Conservation (phyloP, 2,888 invertebrate species). For the Charanyca ferruginea region DNA sequence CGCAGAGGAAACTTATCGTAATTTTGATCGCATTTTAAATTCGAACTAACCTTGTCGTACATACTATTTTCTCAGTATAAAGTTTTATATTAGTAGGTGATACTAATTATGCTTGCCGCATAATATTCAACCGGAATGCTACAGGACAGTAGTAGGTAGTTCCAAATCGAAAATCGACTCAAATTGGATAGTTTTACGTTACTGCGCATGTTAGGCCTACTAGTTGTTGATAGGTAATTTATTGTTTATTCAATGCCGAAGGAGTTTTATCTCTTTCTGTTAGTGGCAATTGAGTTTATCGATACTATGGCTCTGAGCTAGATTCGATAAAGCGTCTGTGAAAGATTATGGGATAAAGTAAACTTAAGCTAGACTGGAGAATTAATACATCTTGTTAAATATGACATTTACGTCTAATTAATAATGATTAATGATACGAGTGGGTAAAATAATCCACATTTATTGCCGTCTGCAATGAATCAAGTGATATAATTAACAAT, state of each 20-base stretch:
- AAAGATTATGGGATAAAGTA: not conserved
- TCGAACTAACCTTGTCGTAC: too few species aligned
- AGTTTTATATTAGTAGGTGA: not conserved
- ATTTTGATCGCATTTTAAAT: too few species aligned
- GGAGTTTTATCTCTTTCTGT: conserved; percentile 23
- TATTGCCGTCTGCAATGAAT: not conserved
- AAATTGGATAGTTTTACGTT: not conserved
- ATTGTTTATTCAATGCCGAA: conserved; percentile 42
- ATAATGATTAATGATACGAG: conserved; percentile 4
- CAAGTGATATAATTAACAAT: not conserved
- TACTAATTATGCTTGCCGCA: not conserved
- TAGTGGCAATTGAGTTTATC: conserved; percentile 22
- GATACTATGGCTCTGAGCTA: not conserved
- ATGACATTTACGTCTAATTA: not conserved
- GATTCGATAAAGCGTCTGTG: not conserved
- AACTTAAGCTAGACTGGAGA: not conserved
- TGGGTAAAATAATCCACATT: not conserved
- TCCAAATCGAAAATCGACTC: not conserved
- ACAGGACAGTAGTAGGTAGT: not conserved
- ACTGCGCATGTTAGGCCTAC: not conserved
- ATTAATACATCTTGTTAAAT: too few species aligned
- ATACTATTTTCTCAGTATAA: too few species aligned
- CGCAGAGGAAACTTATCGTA: too few species aligned
- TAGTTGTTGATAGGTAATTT: conserved; percentile 31
- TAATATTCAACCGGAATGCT: not conserved